Conservation (phyloP, 2,888 invertebrate genomes). For the Perizoma affinitatum region DNA sequence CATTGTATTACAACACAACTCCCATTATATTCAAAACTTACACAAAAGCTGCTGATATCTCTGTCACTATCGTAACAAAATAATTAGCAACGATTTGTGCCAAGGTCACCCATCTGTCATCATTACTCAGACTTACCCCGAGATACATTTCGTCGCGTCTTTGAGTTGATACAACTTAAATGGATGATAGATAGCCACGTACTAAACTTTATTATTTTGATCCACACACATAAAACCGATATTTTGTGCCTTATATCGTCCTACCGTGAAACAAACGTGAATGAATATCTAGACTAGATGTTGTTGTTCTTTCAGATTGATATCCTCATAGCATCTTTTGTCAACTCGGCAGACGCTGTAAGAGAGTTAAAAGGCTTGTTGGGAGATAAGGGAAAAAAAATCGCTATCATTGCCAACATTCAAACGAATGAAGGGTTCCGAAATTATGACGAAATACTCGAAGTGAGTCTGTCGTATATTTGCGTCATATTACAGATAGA, state of each 20-base stretch:
- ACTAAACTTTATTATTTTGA: conserved; percentile 21
- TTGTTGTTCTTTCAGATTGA: conserved; percentile 58
- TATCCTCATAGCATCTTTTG: conserved; percentile 67
- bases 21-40: no score
- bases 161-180: conserved; percentile 32
- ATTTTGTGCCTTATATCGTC: background rate
- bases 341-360: conserved; percentile 48
- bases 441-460: conserved; percentile 66
- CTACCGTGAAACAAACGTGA: background rate
- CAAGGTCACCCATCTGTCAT: conserved; percentile 41
- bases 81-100: conserved; percentile 30
- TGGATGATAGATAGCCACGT: conserved; percentile 35
- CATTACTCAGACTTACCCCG: conserved; percentile 28
- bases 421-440: conserved; percentile 67
- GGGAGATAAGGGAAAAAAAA: conserved; percentile 72
- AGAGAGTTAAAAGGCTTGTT: conserved; percentile 60
- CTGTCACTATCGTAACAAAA: no score
- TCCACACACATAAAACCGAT: conserved; percentile 1
- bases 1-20: no score
- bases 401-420: conserved; percentile 68
- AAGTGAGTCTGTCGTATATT: conserved; percentile 45
- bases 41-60: background rate
- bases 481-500: background rate
- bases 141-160: conserved; percentile 34
- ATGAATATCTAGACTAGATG: no score